Base-by-base conservation (phyloP, 1,140 invertebrate species). In the Arion vulgaris region DNA sequence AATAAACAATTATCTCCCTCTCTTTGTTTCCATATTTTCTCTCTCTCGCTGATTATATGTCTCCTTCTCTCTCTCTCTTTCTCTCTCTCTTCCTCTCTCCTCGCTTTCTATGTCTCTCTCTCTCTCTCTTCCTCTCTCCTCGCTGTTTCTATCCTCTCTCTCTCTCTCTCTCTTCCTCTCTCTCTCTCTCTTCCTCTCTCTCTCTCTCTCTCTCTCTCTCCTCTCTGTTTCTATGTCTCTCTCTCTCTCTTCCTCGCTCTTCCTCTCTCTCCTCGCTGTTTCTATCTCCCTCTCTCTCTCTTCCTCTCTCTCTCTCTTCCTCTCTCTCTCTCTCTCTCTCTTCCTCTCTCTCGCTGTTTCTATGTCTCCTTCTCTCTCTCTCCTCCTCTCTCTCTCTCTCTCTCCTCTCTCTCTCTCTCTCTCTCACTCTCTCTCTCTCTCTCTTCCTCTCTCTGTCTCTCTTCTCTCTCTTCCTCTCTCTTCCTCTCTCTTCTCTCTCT, bases 371-470 rank as follows among this genome's bases (percentile, higher is more conserved):
- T 7, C 4, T 66, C 62, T 62, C 26, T n/a, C 26, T 62, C 57
- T 23, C 68, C 49, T 32, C 26, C n/a, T 72, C 68, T 72, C 34
- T 53, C 49, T 49, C 68, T 72, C 69, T 36, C 69, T 80, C 66
- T 80, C 49, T 36, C 9, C 49, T 66, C 51, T 19, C 26, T 34
- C 51, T 66, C 71, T 49, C n/a, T n/a, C n/a, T 41, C 19, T 68
- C 62, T 11, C 17, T 51, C 62, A 28, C 28, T 51, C 45, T 41
- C 36, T 68, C 28, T 32, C 62, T 66, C 28, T 7, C 4, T 66
- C 62, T 45, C 69, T 73, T 11, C 5, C 17, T 53, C 41, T 51
- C 36, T 39, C 36, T 73, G 34, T 73, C 51, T 36, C 69, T 80
- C 66, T 23, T 62, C 26, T n/a, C 26, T 62, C 57, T 23, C 68